Percentiles rank a stretch among this genome's conserved stretches.
These are phyloP conservation scores for Colletes gigas DNA, from an alignment of 1,140 invertebrate genomes.

Conservation along the genomic window DNA sequence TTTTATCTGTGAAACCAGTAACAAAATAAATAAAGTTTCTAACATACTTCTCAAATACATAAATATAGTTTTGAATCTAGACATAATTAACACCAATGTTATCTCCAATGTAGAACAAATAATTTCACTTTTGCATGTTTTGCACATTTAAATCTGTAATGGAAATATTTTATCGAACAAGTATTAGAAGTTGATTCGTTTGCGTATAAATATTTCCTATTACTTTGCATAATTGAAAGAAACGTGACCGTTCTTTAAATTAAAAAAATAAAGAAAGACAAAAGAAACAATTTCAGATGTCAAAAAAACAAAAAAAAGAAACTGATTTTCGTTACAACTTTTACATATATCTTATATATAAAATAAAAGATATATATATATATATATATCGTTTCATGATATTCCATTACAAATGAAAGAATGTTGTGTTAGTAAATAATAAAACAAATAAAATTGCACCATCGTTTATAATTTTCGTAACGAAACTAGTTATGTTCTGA, in stretches of 20 bases:
- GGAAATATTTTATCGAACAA: neutral
- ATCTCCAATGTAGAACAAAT: slow-evolving; percentile 16
- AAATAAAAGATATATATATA: too few relatives aligned
- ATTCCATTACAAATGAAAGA: slow-evolving; percentile 21
- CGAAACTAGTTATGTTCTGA: slow-evolving; percentile 69
- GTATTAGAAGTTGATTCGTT: neutral
- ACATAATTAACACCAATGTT: slow-evolving; percentile 36
- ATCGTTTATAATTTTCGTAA: slow-evolving; percentile 59
- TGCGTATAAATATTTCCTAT: neutral
- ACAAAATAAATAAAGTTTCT: slow-evolving; percentile 51
- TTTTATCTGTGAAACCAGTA: slow-evolving; percentile 34
- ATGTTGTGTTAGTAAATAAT: slow-evolving; percentile 10
- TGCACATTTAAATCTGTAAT: slow-evolving; percentile 14
- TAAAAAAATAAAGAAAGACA: slow-evolving; percentile 4
- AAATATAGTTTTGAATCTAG: slow-evolving; percentile 47
- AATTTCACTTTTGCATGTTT: slow-evolving; percentile 1
- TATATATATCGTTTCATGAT: neutral
- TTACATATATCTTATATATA: too few relatives aligned
- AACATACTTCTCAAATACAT: slow-evolving; percentile 36
- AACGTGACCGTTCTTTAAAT: neutral
- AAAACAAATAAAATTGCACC: slow-evolving; percentile 70
- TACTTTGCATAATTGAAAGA: neutral
- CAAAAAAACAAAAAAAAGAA: slow-evolving; percentile 4
- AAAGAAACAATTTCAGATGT: neutral
- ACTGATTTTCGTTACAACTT: slow-evolving; percentile 13